Base-by-base conservation (phyloP, 2,888 invertebrate species). In the Thymelicus acteon region DNA sequence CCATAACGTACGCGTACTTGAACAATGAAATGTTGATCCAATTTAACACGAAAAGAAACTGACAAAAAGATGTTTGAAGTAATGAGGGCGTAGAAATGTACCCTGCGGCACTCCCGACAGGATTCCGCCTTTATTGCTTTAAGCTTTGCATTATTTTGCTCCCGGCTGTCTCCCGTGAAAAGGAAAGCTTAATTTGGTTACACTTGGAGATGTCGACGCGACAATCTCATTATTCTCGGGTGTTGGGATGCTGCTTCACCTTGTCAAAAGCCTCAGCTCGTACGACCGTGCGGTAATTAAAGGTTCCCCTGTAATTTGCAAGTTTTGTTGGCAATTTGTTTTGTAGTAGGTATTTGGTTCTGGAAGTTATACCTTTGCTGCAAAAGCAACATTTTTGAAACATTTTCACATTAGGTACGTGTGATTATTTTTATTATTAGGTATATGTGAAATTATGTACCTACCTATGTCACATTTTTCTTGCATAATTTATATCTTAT, bases 151-250 rank as follows among this genome's bases (percentile, higher is more conserved):
- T 92, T 92, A 91, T 91, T 91, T 91, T 88, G 89, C 88, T 88
- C 87, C 87, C 86, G 86, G 84, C 82, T 84, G 84, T 85, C 83
- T 83, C 82, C 80, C 82, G 89, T 89, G 89, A 89, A 91, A 89
- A 91, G 92, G 90, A 91, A 89, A 88, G 88, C 88, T 90, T 93
- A 93, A 93, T 93, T 93, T 85, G 82, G 91, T 93, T 93, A 92
- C 90, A 89, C 92, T 93, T 93, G 90, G 93, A 93, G 93, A 93
- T 90, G 91, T 89, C 92, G 91, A 85, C 89, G 86, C 87, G 88
- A 88, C 89, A 92, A 92, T 92, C 89, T 91, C 91, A 92, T 93
- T 93, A 93, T 85, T 85, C 85, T 80, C 80, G 88, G 85, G 82
- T 85, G 84, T 84, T 83, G 81, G 81, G 80, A 80, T 82, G 79